These are phyloP conservation scores for Resseliella maxima DNA, from an alignment of 2,888 invertebrate species.

Conservation along the genomic window DNA sequence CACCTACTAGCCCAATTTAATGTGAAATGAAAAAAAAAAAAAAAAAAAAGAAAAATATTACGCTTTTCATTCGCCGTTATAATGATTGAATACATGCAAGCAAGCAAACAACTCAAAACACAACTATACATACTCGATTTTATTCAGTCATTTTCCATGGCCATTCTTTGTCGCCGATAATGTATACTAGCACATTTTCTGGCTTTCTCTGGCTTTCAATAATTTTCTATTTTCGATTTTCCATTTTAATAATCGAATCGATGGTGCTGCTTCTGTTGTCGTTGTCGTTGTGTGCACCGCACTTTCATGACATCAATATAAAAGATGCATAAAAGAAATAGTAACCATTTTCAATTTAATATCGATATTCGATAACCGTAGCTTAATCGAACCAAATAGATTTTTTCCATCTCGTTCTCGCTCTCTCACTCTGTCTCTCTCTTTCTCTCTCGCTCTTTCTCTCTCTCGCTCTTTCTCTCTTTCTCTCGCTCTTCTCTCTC, in stretches of 20 bases:
- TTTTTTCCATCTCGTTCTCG: neutral
- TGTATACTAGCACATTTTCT: neutral
- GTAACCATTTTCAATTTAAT: conserved; percentile 44
- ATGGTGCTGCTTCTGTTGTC: neutral
- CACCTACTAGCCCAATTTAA: conserved; percentile 51
- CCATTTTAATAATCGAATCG: conserved; percentile 37
- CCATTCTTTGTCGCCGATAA: neutral
- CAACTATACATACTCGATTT: neutral
- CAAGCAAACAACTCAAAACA: neutral
- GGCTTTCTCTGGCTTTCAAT: conserved; percentile 51
- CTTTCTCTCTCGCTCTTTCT: neutral
- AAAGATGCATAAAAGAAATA: conserved; percentile 23
- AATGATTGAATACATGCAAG: neutral
- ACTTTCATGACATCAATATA: conserved; percentile 40
- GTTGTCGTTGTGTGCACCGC: neutral
- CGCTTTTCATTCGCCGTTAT: neutral
- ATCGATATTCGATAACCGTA: conserved; percentile 48
- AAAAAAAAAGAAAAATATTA: too few species aligned
- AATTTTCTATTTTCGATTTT: conserved; percentile 51
- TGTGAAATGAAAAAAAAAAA: too few species aligned
- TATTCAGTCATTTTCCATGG: conserved; percentile 15
- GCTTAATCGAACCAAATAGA: conserved; percentile 25
- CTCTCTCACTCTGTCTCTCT: neutral
- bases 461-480: too few species aligned
- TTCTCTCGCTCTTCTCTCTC: too few species aligned